Base-by-base conservation (phyloP, 2,113 vertebrate species). In the Labeo catla region DNA sequence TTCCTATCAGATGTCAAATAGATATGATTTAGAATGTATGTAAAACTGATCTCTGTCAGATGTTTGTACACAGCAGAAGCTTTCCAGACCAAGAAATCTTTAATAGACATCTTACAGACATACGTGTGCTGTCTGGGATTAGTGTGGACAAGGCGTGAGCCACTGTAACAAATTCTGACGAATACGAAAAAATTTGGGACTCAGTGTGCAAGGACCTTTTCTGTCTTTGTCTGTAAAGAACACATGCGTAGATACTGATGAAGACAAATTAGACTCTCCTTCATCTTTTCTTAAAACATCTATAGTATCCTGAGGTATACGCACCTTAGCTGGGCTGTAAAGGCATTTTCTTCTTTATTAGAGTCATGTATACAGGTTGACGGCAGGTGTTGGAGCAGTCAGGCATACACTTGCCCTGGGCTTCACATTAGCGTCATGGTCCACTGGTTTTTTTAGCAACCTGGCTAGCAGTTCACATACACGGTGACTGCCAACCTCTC, bases 381-480 rank as follows among this genome's bases (percentile, higher is more conserved):
- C 39, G 59, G 81, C 81, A 76, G 74, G 81, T 88, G 81, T 88
- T 84, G 66, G 81, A 81, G 87, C 84, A 88, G 87, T 82, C 80
- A 86, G 54, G 81, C 87, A 66, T 86, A 72, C 66, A 15, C 73
- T 88, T 73, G 84, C 80, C 84, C 59, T 77, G 72, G 80, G 87
- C 87, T 84, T 86, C 77, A 84, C 80, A 88, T 88, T 73, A 83
- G 63, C 34, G n/a, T 83, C 84, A 86, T 82, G 81, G 84, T 84
- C 63, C 80, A 88, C 80, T 83, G 77, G 59, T 74, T 79, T 80
- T 83, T 49, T 45, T 78, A 61, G 80, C 43, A 83, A 73, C 87
- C 84, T 83, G 74, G 73, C 84, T 78, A 80, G 43, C 19, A 23
- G 81, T 86, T 45, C 70, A 57, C n/a, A 76, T 59, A 28, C 47